Base-by-base conservation (phyloP, 2,888 invertebrate genomes). In the Ypsolopha scabrella region DNA sequence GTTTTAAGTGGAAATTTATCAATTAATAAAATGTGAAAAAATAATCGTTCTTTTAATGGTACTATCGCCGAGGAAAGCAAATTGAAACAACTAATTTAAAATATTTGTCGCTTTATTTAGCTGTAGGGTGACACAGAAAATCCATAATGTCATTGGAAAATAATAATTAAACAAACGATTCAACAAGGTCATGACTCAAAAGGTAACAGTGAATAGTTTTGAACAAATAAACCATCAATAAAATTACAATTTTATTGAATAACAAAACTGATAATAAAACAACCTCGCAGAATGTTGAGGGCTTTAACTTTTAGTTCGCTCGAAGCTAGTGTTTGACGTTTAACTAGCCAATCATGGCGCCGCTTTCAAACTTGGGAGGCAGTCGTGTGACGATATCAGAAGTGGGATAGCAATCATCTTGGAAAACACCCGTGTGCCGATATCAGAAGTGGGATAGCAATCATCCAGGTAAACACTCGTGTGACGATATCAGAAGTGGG, bases 101-200 rank as follows among this genome's bases (percentile, higher is more conserved):
- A 78, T 79, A 81, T 81, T 80, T 81, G 77, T 80, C 75, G 78
- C 75, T 86, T 85, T 86, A 85, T 83, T 54, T 85, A 83, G 77
- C 72, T 76, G 74, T 80, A 81, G 77, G 76, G 76, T 82, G 85
- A 85, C 55, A 55, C 80, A 83, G 77, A 76, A 72, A 79, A 81
- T 80, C 74, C 71, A 78, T 69, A 78, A 81, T 82, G 80, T 81
- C 81, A 81, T 81, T 80, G 75, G 68, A 80, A 78, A 80, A 80
- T 78, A 75, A 81, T 71, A 81, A 75, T 80, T 80, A 82, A 80
- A 82, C 79, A 82, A 85, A 83, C 80, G 75, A 80, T 80, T 83
- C 63, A 86, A 85, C 85, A 85, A 85, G 45, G 79, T 81, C 75
- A 79, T 83, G 85, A 85, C 85, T 83, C 79, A 80, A 49, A 51